Evolutionary conservation across 2,113 vertebrate genomes (phyloP), one percentile per base, ranked within the genome.

Genomic region (Calcarius ornatus): DNA sequence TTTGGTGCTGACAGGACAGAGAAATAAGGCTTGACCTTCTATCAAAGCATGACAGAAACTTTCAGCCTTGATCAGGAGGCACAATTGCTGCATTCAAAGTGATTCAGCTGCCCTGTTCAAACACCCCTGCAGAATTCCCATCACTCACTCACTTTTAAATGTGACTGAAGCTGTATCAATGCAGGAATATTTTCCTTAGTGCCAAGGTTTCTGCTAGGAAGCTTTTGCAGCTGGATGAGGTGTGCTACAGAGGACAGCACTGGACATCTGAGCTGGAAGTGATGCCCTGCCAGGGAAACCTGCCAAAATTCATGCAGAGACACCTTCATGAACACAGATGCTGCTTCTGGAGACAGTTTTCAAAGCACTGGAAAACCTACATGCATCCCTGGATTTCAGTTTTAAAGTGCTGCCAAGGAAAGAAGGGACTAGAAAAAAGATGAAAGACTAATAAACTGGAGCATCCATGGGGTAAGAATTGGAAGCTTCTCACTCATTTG

Each of bases 141-240:
- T 15, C 27, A 3, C 9, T 69, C 42, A 1, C 18, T 59, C 30
- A 5, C 35, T 54, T 40, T 31, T 9, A 35, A 45, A 24, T 0
- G 21, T 0, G 3, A 42, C 51, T 42, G 27, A 48, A 93, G 45
- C 25, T 4, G 0, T 8, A 30, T 4, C 3, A 11, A 19, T 1
- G 31, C 2, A 5, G 43, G n/a, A 82, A 27, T 3, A 5, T 35
- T 63, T 10, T 42, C 50, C 56, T n/a, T 22, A 40, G 59, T 18
- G 21, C 15, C 13, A 17, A 40, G 24, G 30, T 2, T 88, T 53
- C 43, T 31, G 1, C 12, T 2, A 11, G 9, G 10, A 40, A 53
- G 47, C 28, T 60, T 60, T 6, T 51, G 53, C 35, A 45, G 23
- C 0, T 0, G 1, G 25, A n/a, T 35, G 50, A 76, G 33, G 23